These are phyloP conservation scores for Melanchra persicariae DNA, from an alignment of 2,888 invertebrate genomes.

Conservation along the genomic window DNA sequence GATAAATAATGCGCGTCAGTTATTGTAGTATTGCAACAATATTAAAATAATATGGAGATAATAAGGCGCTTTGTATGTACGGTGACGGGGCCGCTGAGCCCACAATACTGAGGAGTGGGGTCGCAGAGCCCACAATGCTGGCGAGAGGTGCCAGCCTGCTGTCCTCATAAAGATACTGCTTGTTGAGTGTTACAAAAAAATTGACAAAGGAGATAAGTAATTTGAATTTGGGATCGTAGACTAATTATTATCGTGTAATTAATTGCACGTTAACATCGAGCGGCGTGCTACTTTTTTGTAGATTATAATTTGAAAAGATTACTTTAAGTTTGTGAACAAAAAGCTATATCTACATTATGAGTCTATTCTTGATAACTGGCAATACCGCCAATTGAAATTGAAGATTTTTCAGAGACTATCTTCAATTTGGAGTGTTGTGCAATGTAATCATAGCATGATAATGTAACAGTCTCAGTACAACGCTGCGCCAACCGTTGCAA, in stretches of 20 bases:
- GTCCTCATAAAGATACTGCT: slow-evolving; percentile 5
- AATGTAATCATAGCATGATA: background rate
- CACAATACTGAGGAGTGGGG: slow-evolving; percentile 46
- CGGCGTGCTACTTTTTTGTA: slow-evolving; percentile 1
- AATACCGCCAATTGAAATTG: no score
- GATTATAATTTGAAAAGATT: background rate
- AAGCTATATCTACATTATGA: background rate
- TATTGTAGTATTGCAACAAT: slow-evolving; percentile 87
- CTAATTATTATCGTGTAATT: slow-evolving; percentile 24
- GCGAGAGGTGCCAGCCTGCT: slow-evolving; percentile 25
- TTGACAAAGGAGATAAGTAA: slow-evolving; percentile 37
- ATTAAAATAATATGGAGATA: slow-evolving; percentile 88
- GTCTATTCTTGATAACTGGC: background rate
- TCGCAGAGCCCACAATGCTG: background rate
- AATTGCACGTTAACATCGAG: background rate
- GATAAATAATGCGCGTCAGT: slow-evolving; percentile 81
- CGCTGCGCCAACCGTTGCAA: background rate
- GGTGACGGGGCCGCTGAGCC: slow-evolving; percentile 45
- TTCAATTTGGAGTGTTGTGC: background rate
- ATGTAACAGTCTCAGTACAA: no score
- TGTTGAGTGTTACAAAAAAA: slow-evolving; percentile 34
- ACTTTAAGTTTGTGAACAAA: background rate
- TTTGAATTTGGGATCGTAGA: slow-evolving; percentile 33
- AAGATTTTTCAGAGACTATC: no score
- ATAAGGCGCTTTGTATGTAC: slow-evolving; percentile 82